Conservation (phyloP, 2,797 vertebrate genomes). For the Enteromius thamalakanensis region DNA sequence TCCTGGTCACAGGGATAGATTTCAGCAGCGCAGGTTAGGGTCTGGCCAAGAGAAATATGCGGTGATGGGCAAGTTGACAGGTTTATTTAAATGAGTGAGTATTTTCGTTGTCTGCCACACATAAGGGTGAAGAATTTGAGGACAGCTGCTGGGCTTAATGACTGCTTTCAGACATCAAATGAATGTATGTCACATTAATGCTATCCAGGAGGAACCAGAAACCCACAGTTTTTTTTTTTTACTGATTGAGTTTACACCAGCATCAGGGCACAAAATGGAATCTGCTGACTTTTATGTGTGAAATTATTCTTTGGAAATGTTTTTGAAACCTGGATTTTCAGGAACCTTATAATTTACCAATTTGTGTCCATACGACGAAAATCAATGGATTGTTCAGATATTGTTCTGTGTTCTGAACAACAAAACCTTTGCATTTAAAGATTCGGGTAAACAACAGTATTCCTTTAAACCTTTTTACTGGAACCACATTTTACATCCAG, state of each 20-base stretch:
- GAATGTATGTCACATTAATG: background rate
- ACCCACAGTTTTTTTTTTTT: background rate
- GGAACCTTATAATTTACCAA: background rate
- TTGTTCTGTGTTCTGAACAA: background rate
- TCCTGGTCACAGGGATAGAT: slow-evolving; percentile 11
- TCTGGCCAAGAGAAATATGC: slow-evolving; percentile 33
- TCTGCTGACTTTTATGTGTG: background rate
- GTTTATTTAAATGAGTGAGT: slow-evolving; percentile 8
- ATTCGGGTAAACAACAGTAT: background rate
- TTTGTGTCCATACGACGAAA: background rate
- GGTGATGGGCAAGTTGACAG: background rate
- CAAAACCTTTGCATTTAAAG: background rate
- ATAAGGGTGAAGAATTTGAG: background rate
- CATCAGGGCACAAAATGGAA: background rate
- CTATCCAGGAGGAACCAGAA: background rate
- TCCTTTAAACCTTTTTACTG: background rate
- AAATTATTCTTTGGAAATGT: background rate
- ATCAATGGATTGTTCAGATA: background rate
- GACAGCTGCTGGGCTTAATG: slow-evolving; percentile 4
- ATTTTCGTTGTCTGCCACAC: slow-evolving; percentile 25
- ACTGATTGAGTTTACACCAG: slow-evolving; percentile 42
- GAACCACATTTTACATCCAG: background rate
- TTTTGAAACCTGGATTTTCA: background rate
- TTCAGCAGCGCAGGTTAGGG: slow-evolving; percentile 2
- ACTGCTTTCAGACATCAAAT: slow-evolving; percentile 30